Base-by-base conservation (phyloP, 2,113 vertebrate genomes). In the Nanorana parkeri region DNA sequence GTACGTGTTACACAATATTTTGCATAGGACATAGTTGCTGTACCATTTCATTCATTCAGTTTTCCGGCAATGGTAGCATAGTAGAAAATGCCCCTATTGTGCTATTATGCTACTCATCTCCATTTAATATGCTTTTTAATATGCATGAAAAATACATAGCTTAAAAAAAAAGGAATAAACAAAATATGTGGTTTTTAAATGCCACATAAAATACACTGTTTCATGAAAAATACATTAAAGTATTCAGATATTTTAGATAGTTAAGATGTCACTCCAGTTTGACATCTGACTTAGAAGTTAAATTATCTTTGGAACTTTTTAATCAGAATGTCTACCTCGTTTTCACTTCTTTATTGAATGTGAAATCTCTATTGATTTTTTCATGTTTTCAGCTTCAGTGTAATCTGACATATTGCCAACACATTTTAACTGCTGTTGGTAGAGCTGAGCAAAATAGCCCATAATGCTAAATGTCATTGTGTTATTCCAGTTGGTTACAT, bases 301-400 rank as follows among this genome's bases (percentile, higher is more conserved):
- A 78, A 78, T 78, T 68, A 78, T 78, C 77, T 32, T 36, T 68
- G 64, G 52, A 68, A 78, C 77, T 67, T 78, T 78, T 78, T 78
- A 78, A 78, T 78, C 65, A 78, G 26, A 66, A 66, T 78, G 77
- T 67, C 77, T 66, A 78, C 77, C 64, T 32, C 68, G 32, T 32
- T 68, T 26, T 68, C 64, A 78, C 52, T 29, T 29, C 64, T 56
- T 78, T 68, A 78, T 78, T 78, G 77, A 78, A 78, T 78, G 77
- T 78, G 77, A 78, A 68, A 67, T 78, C 77, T 68, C 77, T 68
- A 78, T 78, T 78, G 77, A 78, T 78, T 78, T 78, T 78, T 68
- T 65, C 63, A 52, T 78, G 63, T 78, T 78, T 67, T 68, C 51
- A 28, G 36, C 11, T 21, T 17, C 52, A 78, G 47, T 56, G 47